A percentile compares a stretch with the other conserved stretches of the same genome.
These are phyloP conservation scores for Pygmarrhopalites habei DNA, from an alignment of 1,140 invertebrate species.

Conservation along the genomic window DNA sequence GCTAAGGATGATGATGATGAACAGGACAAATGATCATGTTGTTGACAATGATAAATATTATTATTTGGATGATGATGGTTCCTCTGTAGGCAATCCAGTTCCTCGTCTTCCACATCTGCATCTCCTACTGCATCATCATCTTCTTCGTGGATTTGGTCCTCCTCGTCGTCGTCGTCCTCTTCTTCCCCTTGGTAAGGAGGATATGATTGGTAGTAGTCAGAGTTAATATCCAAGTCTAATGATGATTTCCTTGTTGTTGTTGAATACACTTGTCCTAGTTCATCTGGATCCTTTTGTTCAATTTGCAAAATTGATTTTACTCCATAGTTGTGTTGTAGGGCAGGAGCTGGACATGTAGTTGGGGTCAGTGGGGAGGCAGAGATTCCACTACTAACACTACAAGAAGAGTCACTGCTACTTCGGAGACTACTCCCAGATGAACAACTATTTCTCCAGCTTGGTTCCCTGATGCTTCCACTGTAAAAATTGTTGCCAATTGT, in stretches of 20 bases:
- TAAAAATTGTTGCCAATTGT: not conserved
- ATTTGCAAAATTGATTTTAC: too few species aligned
- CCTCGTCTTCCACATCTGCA: too few species aligned
- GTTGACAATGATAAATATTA: constrained; percentile 1
- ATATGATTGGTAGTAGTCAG: not conserved
- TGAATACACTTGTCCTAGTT: too few species aligned
- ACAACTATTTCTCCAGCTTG: not conserved
- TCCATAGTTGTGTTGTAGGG: not conserved
- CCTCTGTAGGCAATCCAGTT: too few species aligned
- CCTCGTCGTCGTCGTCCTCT: not conserved
- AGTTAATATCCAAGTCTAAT: not conserved
- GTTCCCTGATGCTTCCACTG: not conserved
- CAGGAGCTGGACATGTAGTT: not conserved
- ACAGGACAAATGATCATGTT: not conserved
- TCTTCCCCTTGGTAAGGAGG: not conserved
- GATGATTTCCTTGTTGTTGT: not conserved
- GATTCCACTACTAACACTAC: too few species aligned
- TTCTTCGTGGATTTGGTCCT: not conserved
- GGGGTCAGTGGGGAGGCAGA: not conserved
- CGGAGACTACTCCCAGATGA: too few species aligned
- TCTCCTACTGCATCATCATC: too few species aligned
- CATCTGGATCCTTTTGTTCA: too few species aligned
- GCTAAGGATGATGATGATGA: too few species aligned
- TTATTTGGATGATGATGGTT: too few species aligned
- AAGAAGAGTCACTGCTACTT: too few species aligned